Evolutionary conservation across 2,797 vertebrate genomes (phyloP).

Genomic region (Takifugu rubripes): DNA sequence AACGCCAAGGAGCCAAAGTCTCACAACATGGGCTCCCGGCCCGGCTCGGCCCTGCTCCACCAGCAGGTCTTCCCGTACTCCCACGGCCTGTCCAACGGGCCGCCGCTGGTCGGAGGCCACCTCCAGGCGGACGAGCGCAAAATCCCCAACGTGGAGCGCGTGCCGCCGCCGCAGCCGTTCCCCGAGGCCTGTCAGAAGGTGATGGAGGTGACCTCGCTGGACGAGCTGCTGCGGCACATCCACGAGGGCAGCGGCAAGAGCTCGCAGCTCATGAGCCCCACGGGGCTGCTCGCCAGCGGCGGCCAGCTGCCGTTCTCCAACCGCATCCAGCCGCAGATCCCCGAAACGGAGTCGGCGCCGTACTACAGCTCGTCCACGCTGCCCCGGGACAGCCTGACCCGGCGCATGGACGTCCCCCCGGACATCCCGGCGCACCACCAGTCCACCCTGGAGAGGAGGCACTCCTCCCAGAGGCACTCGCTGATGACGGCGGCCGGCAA

Average conservation of each 20-base stretch:
- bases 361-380: conserved; percentile 84
- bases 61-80: conserved; percentile 79
- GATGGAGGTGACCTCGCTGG: conserved; percentile 86
- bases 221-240: conserved; percentile 87
- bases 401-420: conserved; percentile 86
- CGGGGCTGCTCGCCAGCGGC: conserved; percentile 67
- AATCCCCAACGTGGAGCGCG: conserved; percentile 80
- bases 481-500: conserved; percentile 75
- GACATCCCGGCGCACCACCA: conserved; percentile 77
- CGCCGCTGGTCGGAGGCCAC: conserved; percentile 57
- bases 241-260: conserved; percentile 78
- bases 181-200: conserved; percentile 81
- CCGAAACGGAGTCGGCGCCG: conserved; percentile 75
- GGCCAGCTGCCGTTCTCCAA: conserved; percentile 73
- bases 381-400: conserved; percentile 82
- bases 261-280: conserved; percentile 71
- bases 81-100: conserved; percentile 71
- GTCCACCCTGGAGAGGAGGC: conserved; percentile 77
- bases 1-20: conserved; percentile 85
- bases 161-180: conserved; percentile 76
- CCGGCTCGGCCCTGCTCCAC: conserved; percentile 70
- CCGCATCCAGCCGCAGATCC: conserved; percentile 81
- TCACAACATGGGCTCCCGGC: conserved; percentile 68
- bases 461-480: conserved; percentile 79
- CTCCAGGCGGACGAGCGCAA: conserved; percentile 79